phyloP scores from a whole-genome alignment of 1,140 invertebrate genomes.

The Leguminivora glycinivorella region DNA sequence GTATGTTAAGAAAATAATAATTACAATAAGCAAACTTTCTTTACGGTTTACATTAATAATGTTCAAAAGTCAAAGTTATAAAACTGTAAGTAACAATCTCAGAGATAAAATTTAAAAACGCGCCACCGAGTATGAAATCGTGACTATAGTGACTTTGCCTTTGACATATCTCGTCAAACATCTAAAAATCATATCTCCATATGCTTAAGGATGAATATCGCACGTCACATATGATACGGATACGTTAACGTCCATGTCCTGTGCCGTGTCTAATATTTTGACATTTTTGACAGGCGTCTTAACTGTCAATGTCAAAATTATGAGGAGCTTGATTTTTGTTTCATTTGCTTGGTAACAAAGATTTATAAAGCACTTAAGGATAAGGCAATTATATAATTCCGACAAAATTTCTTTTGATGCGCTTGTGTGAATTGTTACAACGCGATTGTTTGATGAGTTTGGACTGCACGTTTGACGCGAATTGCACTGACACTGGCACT shows the following conservation, averaged over 20 bases:
- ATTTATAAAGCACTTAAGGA: no score
- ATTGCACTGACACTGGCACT: no score
- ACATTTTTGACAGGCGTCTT: slow-evolving; percentile 19
- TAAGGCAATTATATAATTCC: no score
- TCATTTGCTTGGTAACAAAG: slow-evolving; percentile 9
- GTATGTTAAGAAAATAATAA: no score
- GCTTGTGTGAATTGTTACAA: no score
- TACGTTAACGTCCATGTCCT: neutral
- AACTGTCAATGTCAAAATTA: slow-evolving; percentile 18
- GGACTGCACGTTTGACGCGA: no score
- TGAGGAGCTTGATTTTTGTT: neutral
- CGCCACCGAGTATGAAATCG: slow-evolving; percentile 31
- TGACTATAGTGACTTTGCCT: neutral
- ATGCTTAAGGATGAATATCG: neutral
- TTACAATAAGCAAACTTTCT: no score
- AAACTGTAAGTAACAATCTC: slow-evolving; percentile 9
- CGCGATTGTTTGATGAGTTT: no score
- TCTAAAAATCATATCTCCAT: slow-evolving; percentile 3
- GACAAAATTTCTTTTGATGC: no score
- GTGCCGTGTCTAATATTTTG: slow-evolving; percentile 24
- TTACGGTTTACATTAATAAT: no score
- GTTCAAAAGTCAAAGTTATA: neutral
- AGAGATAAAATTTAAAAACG: neutral
- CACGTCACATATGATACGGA: neutral
- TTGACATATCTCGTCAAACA: slow-evolving; percentile 9